Evolutionary conservation across 2,113 vertebrate genomes (phyloP).

Genomic region (Pontoporia blainvillei): DNA sequence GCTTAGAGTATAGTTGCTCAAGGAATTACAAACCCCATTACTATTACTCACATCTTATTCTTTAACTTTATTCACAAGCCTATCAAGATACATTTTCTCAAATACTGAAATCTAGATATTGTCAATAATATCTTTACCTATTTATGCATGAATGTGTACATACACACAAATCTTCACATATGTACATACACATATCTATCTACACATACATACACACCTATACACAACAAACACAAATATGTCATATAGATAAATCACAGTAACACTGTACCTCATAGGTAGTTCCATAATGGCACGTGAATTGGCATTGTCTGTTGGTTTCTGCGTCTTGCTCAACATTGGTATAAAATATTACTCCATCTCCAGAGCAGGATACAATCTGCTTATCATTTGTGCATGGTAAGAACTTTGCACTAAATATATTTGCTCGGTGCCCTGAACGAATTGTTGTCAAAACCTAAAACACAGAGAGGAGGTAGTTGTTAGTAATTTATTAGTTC

Average conservation of each 20-base stretch:
- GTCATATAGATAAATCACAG: background rate
- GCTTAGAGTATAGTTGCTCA: background rate
- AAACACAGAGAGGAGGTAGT: constrained; percentile 18
- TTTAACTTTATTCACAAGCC: background rate
- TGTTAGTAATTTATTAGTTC: background rate
- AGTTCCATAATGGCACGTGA: constrained; percentile 98
- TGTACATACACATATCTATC: background rate
- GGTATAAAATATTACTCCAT: constrained; percentile 98
- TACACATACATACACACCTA: background rate
- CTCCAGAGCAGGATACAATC: constrained; percentile 97
- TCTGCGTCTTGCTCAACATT: constrained; percentile 95
- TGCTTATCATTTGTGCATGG: constrained; percentile 96
- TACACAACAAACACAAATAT: background rate
- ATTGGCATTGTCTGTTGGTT: constrained; percentile 95
- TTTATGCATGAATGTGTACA: background rate
- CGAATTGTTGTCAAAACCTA: constrained; percentile 97
- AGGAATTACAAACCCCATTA: background rate
- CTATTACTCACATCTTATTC: background rate
- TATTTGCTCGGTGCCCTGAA: constrained; percentile 97
- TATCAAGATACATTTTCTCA: constrained; percentile 7
- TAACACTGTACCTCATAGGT: constrained; percentile 92
- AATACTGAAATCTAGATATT: background rate
- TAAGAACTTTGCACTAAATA: constrained; percentile 99
- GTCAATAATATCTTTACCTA: background rate
- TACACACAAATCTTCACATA: background rate